Evolutionary conservation across 1,140 invertebrate species (phyloP).

Genomic region (Listronotus oregonensis): DNA sequence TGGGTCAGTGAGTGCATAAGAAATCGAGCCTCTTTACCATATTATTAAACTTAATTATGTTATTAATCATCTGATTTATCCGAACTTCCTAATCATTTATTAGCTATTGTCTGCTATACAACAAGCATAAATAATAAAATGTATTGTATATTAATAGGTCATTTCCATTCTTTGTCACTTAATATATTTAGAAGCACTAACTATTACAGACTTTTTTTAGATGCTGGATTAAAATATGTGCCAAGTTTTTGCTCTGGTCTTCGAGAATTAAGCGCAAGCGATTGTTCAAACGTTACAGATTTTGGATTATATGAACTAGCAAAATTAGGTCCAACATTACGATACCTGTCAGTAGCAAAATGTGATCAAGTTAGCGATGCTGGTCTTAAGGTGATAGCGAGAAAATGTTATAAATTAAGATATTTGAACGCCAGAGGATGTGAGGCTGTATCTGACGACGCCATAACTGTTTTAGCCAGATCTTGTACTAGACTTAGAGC

Average conservation of each 20-base stretch:
- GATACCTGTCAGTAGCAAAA: constrained; percentile 88
- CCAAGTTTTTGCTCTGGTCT: constrained; percentile 84
- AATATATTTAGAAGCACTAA: too few species aligned
- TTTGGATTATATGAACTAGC: constrained; percentile 89
- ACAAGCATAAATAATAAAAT: too few species aligned
- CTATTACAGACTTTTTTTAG: constrained; percentile 55
- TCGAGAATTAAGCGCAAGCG: constrained; percentile 86
- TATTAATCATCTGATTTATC: too few species aligned
- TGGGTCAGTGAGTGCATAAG: too few species aligned
- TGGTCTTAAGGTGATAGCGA: constrained; percentile 83
- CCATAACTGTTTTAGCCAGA: constrained; percentile 79
- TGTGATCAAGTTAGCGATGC: constrained; percentile 84
- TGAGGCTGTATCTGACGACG: constrained; percentile 89
- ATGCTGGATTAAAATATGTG: constrained; percentile 77
- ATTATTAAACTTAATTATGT: too few species aligned
- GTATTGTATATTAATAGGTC: too few species aligned
- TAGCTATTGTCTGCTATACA: too few species aligned
- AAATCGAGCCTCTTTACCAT: too few species aligned
- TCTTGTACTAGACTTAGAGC: constrained; percentile 83
- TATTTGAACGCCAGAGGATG: constrained; percentile 91
- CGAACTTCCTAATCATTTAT: too few species aligned
- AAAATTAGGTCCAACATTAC: constrained; percentile 79
- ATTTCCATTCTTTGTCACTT: too few species aligned
- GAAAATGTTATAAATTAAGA: constrained; percentile 85
- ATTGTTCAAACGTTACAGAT: constrained; percentile 87